Conservation (phyloP, 2,888 invertebrate genomes). For the Helicoverpa assulta region DNA sequence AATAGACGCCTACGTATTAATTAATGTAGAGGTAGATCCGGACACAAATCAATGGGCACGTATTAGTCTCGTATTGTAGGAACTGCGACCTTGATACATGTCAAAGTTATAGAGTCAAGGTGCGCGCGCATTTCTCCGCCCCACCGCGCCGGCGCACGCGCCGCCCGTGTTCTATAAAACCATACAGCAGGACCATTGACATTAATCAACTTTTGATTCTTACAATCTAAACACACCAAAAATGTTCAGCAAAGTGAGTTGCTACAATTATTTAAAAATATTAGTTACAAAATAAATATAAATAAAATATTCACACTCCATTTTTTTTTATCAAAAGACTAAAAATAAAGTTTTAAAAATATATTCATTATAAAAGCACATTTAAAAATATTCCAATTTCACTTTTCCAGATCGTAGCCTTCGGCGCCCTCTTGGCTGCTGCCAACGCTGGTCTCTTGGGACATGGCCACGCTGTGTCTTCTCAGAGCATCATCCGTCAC, state of each 20-base stretch:
- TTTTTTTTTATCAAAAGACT: no score
- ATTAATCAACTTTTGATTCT: constrained; percentile 79
- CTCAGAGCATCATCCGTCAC: constrained; percentile 74
- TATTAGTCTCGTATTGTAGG: constrained; percentile 49
- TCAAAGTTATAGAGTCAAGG: constrained; percentile 80
- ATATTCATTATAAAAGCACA: background rate
- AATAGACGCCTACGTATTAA: constrained; percentile 50
- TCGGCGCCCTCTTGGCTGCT: constrained; percentile 68
- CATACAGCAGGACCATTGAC: constrained; percentile 72
- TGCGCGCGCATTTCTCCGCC: constrained; percentile 77
- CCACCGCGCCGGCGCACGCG: constrained; percentile 70
- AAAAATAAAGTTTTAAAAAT: background rate
- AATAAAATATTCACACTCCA: background rate
- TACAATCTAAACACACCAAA: constrained; percentile 73
- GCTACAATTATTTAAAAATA: background rate
- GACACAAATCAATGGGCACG: constrained; percentile 55
- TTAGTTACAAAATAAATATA: background rate
- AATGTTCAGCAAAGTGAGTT: constrained; percentile 84
- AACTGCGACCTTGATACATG: constrained; percentile 72
- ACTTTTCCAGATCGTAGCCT: constrained; percentile 49
- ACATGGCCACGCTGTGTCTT: constrained; percentile 77
- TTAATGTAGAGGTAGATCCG: constrained; percentile 58
- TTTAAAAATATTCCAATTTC: background rate
- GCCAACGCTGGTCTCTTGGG: constrained; percentile 63
- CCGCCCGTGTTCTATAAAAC: constrained; percentile 78